Percentiles rank a stretch among this genome's conserved stretches.
Evolutionary conservation across 2,113 vertebrate species (phyloP).

Genomic region (Heterotis niloticus): DNA sequence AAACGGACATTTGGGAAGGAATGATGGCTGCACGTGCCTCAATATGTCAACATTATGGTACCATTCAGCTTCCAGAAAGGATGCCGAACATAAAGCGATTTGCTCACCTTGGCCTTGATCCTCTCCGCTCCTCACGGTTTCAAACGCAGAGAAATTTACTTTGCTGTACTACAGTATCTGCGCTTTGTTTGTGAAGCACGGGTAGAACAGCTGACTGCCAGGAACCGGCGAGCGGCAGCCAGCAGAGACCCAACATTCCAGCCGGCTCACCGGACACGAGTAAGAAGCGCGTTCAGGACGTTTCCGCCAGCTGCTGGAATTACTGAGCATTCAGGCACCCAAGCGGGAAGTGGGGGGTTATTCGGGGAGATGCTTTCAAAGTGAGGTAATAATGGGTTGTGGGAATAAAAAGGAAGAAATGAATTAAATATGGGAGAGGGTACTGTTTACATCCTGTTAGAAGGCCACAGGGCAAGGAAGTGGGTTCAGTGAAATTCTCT

Average conservation of each 20-base stretch:
- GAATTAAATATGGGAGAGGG: conserved; percentile 20
- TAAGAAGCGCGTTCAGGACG: background rate
- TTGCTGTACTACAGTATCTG: background rate
- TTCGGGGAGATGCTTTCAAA: conserved; percentile 30
- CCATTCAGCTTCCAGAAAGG: too few species aligned
- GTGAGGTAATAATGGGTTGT: conserved; percentile 23
- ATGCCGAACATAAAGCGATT: conserved; percentile 11
- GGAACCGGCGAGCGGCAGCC: conserved; percentile 19
- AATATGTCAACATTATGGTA: too few species aligned
- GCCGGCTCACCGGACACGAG: conserved; percentile 4
- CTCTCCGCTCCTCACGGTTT: conserved; percentile 14
- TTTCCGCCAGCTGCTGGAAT: conserved; percentile 25
- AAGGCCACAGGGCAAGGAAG: background rate
- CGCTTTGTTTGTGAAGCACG: background rate
- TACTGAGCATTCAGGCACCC: conserved; percentile 13
- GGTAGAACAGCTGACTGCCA: conserved; percentile 29
- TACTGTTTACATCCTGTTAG: background rate
- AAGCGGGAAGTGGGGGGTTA: conserved; percentile 12
- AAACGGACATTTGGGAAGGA: background rate
- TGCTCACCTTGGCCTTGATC: background rate
- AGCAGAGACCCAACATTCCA: conserved; percentile 29
- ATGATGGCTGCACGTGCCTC: background rate
- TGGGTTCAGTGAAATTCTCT: background rate
- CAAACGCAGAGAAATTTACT: conserved; percentile 10
- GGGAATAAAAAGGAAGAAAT: conserved; percentile 14